phyloP scores from a whole-genome alignment of 1,140 invertebrate genomes.

The Hydropsyche tenuis region DNA sequence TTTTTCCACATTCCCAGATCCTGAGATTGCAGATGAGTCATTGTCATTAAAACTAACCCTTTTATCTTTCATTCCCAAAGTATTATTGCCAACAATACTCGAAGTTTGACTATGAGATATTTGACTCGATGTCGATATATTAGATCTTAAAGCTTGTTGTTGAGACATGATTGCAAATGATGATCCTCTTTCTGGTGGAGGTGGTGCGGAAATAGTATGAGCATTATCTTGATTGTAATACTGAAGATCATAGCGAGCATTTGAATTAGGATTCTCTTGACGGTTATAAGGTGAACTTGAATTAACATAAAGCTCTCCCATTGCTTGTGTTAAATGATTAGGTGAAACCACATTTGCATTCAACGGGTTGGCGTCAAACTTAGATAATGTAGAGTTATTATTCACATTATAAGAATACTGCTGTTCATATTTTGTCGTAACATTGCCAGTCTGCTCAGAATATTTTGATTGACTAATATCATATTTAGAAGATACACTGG shows the following conservation, averaged over 20 bases:
- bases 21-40: conserved; percentile 51
- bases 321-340: conserved; percentile 42
- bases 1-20: conserved; percentile 42
- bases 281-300: conserved; percentile 32
- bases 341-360: conserved; percentile 36
- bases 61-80: conserved; percentile 60
- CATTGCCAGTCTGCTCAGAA: conserved; percentile 16
- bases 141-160: conserved; percentile 60
- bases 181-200: conserved; percentile 79
- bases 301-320: conserved; percentile 44
- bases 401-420: conserved; percentile 39
- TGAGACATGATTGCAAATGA: conserved; percentile 81
- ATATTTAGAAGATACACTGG: conserved; percentile 18
- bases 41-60: conserved; percentile 79
- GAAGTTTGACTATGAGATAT: conserved; percentile 52
- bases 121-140: conserved; percentile 57
- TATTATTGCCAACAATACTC: conserved; percentile 30
- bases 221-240: conserved; percentile 33
- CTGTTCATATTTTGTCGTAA: conserved; percentile 45
- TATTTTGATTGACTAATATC: conserved; percentile 30
- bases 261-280: conserved; percentile 29
- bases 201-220: conserved; percentile 63
- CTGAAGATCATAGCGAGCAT: conserved; percentile 39
- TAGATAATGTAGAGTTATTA: conserved; percentile 36
- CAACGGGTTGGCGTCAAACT: conserved; percentile 41